Conservation (phyloP, 2,113 vertebrate species). For the Paracanthobrama guichenoti region DNA sequence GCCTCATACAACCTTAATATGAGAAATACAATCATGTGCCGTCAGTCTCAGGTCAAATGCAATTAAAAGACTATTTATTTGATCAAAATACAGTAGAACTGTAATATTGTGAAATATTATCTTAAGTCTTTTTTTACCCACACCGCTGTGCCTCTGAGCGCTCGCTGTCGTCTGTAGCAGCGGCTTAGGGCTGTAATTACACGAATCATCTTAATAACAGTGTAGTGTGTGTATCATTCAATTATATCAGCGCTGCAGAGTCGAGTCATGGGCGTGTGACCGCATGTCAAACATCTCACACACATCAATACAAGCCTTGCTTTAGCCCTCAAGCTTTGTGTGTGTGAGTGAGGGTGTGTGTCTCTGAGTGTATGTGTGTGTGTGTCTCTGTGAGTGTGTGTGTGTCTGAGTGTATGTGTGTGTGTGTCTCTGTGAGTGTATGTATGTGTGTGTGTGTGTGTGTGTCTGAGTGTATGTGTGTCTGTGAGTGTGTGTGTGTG, state of each 20-base stretch:
- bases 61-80: too few species aligned
- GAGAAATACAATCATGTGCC: background rate
- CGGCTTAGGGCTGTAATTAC: constrained; percentile 50
- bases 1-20: background rate
- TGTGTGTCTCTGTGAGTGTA: too few species aligned
- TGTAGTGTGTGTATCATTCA: constrained; percentile 15
- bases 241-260: constrained; percentile 27
- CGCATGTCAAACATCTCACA: background rate
- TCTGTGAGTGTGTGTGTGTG: too few species aligned
- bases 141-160: background rate
- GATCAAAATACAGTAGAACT: too few species aligned
- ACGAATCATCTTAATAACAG: constrained; percentile 40
- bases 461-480: too few species aligned
- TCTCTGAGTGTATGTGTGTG: background rate
- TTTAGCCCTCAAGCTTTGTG: too few species aligned
- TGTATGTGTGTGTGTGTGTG: too few species aligned
- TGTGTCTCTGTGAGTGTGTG: too few species aligned
- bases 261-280: background rate
- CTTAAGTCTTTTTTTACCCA: too few species aligned
- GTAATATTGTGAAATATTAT: too few species aligned
- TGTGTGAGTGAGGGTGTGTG: too few species aligned
- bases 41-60: background rate
- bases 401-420: too few species aligned
- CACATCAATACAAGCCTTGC: constrained; percentile 6
- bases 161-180: constrained; percentile 39